These are phyloP conservation scores for Dicyrtoma fusca DNA, from an alignment of 2,888 invertebrate species.

Conservation along the genomic window DNA sequence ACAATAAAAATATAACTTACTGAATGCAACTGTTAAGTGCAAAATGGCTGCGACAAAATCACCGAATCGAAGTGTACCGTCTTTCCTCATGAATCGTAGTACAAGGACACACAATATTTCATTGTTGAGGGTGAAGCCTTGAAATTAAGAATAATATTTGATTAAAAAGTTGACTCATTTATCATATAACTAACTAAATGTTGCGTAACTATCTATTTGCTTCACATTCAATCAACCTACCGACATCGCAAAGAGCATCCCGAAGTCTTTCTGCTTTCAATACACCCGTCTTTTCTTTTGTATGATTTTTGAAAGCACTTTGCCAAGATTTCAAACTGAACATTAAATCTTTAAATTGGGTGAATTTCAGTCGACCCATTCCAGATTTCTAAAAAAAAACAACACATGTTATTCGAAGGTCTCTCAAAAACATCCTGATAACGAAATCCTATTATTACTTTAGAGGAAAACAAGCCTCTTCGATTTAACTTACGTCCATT, in stretches of 20 bases:
- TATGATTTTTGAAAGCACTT: constrained; percentile 84
- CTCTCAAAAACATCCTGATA: not conserved
- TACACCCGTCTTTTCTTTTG: constrained; percentile 87
- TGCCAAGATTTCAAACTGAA: constrained; percentile 91
- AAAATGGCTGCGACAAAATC: constrained; percentile 89
- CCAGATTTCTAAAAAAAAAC: constrained; percentile 68
- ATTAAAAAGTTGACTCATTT: no score
- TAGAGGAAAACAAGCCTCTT: no score
- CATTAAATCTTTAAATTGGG: constrained; percentile 88
- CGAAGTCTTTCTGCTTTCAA: constrained; percentile 80
- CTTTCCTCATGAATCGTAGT: constrained; percentile 86
- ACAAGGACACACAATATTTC: constrained; percentile 81
- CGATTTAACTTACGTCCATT: constrained; percentile 77
- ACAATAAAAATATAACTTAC: constrained; percentile 63
- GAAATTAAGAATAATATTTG: no score
- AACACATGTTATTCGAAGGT: not conserved
- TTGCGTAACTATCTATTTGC: no score
- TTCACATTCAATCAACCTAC: no score
- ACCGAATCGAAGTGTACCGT: constrained; percentile 86
- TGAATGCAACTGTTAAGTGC: constrained; percentile 84
- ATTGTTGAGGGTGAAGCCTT: constrained; percentile 80
- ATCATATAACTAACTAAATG: no score
- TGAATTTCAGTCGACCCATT: constrained; percentile 78
- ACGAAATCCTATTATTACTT: constrained; percentile 12
- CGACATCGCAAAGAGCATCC: constrained; percentile 83